phyloP scores from a whole-genome alignment of 2,888 invertebrate genomes.

The Germaria angustata region DNA sequence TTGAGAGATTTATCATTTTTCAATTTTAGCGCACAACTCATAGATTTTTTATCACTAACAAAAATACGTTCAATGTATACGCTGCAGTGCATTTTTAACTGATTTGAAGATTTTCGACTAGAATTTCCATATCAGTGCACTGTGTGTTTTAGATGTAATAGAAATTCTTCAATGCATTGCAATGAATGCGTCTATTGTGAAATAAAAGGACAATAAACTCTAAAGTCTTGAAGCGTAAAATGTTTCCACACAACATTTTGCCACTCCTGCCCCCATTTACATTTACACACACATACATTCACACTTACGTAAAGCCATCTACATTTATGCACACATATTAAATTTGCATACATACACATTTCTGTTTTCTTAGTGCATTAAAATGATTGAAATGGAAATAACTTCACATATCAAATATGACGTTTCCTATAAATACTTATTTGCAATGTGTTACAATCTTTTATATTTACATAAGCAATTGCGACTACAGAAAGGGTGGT shows the following conservation, averaged over 20 bases:
- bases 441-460: too few relatives aligned
- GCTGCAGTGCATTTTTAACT: background rate
- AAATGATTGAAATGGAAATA: constrained; percentile 27
- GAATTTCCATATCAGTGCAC: constrained; percentile 41
- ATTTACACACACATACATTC: background rate
- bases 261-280: background rate
- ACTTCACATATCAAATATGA: background rate
- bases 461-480: too few relatives aligned
- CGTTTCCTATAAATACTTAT: too few relatives aligned
- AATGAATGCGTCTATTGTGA: constrained; percentile 4
- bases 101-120: constrained; percentile 21
- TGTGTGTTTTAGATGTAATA: constrained; percentile 29
- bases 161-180: constrained; percentile 11
- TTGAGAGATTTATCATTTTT: too few relatives aligned
- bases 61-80: too few relatives aligned
- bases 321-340: background rate
- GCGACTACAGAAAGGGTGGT: too few relatives aligned
- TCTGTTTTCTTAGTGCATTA: background rate
- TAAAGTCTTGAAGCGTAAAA: constrained; percentile 1
- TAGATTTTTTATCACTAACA: background rate
- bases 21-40: background rate
- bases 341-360: background rate
- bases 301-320: background rate
- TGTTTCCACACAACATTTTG: background rate
- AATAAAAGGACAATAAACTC: constrained; percentile 36